Conservation (phyloP, 1,140 invertebrate species). For the Ceratina australensis region DNA sequence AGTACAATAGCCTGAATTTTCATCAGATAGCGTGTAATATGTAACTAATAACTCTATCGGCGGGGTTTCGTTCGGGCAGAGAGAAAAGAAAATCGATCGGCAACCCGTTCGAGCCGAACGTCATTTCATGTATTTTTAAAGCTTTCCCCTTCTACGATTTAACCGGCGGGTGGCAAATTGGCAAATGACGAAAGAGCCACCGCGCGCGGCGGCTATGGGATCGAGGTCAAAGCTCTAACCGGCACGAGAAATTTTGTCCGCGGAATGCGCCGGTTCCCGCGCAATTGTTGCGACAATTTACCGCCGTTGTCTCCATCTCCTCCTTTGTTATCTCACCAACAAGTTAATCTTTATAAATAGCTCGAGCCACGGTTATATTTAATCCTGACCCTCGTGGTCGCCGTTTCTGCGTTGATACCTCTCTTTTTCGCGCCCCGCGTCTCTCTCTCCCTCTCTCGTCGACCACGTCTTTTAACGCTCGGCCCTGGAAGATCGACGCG, state of each 20-base stretch:
- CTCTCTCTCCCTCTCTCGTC: no score
- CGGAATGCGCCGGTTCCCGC: slow-evolving; percentile 65
- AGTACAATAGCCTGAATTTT: background rate
- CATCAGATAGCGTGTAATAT: background rate
- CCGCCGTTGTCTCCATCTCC: slow-evolving; percentile 70
- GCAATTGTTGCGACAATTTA: slow-evolving; percentile 75
- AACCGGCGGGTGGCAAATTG: background rate
- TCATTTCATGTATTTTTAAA: slow-evolving; percentile 46
- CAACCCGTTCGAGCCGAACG: slow-evolving; percentile 7
- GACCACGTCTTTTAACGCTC: slow-evolving; percentile 23
- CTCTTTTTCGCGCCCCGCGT: slow-evolving; percentile 23
- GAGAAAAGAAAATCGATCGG: slow-evolving; percentile 11
- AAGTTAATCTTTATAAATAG: slow-evolving; percentile 80
- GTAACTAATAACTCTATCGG: background rate
- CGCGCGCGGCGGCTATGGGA: slow-evolving; percentile 13
- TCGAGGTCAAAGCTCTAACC: slow-evolving; percentile 61
- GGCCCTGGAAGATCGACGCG: slow-evolving; percentile 8
- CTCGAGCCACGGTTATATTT: slow-evolving; percentile 77
- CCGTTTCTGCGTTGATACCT: slow-evolving; percentile 68
- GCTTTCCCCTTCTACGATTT: slow-evolving; percentile 13
- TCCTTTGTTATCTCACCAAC: slow-evolving; percentile 77
- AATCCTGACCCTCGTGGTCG: slow-evolving; percentile 76
- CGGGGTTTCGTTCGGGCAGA: background rate
- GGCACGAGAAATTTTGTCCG: slow-evolving; percentile 67
- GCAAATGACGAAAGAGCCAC: slow-evolving; percentile 15